phyloP scores from a whole-genome alignment of 2,113 vertebrate genomes.

The Callithrix jacchus region DNA sequence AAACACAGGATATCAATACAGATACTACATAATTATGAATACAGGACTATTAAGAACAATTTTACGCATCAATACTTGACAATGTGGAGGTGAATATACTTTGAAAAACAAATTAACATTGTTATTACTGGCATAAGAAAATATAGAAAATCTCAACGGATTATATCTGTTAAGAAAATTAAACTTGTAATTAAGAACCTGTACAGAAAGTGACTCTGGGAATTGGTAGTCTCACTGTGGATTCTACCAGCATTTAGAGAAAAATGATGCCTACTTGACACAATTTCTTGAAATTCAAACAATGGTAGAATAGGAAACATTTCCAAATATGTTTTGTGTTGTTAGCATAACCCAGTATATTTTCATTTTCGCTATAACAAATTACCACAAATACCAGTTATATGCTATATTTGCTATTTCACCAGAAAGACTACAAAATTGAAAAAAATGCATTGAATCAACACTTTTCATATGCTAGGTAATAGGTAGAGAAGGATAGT shows the following conservation, averaged over 20 bases:
- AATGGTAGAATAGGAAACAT: background rate
- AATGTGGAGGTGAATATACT: background rate
- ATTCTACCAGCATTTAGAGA: background rate
- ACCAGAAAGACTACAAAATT: background rate
- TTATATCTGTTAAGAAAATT: background rate
- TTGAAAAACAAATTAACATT: background rate
- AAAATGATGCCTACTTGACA: background rate
- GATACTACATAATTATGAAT: background rate
- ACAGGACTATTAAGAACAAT: background rate
- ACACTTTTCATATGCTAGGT: background rate
- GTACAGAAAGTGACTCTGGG: background rate
- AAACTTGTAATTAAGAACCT: background rate
- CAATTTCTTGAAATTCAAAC: background rate
- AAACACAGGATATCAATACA: background rate
- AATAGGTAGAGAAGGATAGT: too few species aligned
- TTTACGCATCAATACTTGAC: background rate
- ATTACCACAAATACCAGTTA: background rate
- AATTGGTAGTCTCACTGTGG: background rate
- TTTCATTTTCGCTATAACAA: background rate
- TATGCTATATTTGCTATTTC: background rate
- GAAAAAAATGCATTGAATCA: background rate
- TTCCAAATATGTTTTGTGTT: background rate
- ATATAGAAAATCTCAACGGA: background rate
- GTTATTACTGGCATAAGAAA: background rate
- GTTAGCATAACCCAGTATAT: background rate